phyloP scores from a whole-genome alignment of 2,797 vertebrate genomes.

The Cossypha polioptera region DNA sequence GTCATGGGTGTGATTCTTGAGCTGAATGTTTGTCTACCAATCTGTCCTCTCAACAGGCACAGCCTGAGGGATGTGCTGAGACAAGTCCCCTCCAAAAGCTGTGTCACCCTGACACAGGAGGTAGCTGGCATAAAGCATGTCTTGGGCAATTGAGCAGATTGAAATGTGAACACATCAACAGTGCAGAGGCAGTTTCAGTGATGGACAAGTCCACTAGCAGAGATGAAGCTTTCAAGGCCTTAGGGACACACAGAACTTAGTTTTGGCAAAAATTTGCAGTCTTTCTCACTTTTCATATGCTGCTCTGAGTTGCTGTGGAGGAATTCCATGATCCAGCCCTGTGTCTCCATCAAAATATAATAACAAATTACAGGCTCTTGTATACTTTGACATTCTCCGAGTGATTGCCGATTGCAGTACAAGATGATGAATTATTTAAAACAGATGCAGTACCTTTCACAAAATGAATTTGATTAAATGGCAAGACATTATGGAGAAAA shows the following conservation, averaged over 20 bases:
- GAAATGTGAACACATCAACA: background rate
- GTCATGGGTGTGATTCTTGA: background rate
- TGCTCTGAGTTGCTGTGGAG: background rate
- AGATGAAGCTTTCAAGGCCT: background rate
- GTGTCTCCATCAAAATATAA: background rate
- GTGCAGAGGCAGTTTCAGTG: background rate
- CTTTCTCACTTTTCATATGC: background rate
- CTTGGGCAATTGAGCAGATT: background rate
- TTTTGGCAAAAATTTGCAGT: background rate
- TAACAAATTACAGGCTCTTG: constrained; percentile 7
- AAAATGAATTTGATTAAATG: constrained; percentile 24
- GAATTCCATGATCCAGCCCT: background rate
- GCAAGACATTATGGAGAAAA: constrained; percentile 17
- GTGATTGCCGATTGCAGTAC: background rate
- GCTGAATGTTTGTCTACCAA: background rate
- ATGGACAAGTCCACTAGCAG: background rate
- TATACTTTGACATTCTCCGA: background rate
- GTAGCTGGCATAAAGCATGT: background rate
- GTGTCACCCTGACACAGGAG: background rate
- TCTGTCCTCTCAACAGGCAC: background rate
- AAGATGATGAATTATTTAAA: constrained; percentile 49
- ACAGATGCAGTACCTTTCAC: background rate
- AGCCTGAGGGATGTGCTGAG: background rate
- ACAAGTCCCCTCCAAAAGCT: background rate
- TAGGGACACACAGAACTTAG: background rate